Percentiles rank a stretch among this genome's conserved stretches.
Conservation (phyloP, 2,797 vertebrate genomes). For the Platyrinchus mystaceus region DNA sequence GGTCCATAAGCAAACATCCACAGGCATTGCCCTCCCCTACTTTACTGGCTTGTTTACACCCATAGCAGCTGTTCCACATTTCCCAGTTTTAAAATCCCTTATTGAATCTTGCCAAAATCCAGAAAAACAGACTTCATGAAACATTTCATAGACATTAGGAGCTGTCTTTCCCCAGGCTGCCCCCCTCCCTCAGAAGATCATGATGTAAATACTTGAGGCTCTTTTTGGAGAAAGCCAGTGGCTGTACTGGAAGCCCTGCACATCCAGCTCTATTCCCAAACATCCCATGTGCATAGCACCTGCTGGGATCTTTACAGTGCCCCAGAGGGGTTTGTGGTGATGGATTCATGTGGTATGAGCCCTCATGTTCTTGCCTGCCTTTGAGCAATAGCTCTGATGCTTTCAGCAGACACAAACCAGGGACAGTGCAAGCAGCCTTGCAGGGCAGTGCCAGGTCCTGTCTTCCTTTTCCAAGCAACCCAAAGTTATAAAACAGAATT, state of each 20-base stretch:
- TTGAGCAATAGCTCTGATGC: background rate
- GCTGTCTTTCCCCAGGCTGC: background rate
- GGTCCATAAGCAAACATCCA: background rate
- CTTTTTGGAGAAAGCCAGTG: background rate
- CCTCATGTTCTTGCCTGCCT: background rate
- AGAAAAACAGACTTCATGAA: background rate
- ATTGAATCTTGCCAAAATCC: background rate
- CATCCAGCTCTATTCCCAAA: background rate
- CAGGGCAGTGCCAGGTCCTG: background rate
- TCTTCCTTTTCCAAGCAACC: background rate
- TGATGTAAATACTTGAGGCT: background rate
- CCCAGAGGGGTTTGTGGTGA: background rate
- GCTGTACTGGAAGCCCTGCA: background rate
- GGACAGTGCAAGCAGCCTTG: background rate
- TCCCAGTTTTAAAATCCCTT: background rate
- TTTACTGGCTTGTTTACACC: background rate
- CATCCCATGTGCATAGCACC: accelerated
- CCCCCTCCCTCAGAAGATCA: background rate
- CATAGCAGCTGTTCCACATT: background rate
- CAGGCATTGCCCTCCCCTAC: background rate
- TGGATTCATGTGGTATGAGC: background rate
- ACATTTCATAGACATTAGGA: background rate
- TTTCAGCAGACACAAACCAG: background rate
- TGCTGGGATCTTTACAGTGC: background rate
- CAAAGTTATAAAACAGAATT: background rate